A percentile compares a stretch with the other conserved stretches of the same genome.
These are phyloP conservation scores for Cephus rjabovi DNA, from an alignment of 2,888 invertebrate genomes.

Conservation along the genomic window DNA sequence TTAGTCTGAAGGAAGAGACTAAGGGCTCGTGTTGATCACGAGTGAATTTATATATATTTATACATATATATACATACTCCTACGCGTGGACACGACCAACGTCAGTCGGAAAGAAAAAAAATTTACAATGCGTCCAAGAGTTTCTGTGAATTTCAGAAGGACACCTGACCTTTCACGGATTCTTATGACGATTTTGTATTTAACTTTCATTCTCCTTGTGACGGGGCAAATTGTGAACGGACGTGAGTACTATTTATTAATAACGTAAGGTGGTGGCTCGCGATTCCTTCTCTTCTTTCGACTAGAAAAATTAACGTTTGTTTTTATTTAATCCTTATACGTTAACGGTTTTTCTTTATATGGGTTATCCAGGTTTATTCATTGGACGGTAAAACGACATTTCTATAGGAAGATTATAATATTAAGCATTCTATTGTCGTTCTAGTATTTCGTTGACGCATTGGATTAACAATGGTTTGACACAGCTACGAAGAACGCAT, in stretches of 20 bases:
- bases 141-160: not conserved
- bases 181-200: not conserved
- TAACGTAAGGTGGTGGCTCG: not conserved
- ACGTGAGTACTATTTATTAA: not conserved
- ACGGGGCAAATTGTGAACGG: not conserved
- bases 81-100: not conserved
- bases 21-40: not conserved
- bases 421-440: not conserved
- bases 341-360: not conserved
- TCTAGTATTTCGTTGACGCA: not conserved
- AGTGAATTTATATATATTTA: not conserved
- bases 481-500: not conserved
- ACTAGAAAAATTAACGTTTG: not conserved
- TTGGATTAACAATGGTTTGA: not conserved
- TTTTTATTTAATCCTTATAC: not conserved
- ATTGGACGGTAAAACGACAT: not conserved
- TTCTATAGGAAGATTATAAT: not conserved
- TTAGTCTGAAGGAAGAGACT: not conserved
- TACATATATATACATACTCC: not conserved
- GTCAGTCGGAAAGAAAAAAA: not conserved
- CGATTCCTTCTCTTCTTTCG: not conserved
- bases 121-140: not conserved
- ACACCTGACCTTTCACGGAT: not conserved
- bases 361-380: not conserved
- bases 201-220: not conserved